Evolutionary conservation across 2,797 vertebrate genomes (phyloP).

Genomic region (Champsocephalus esox): DNA sequence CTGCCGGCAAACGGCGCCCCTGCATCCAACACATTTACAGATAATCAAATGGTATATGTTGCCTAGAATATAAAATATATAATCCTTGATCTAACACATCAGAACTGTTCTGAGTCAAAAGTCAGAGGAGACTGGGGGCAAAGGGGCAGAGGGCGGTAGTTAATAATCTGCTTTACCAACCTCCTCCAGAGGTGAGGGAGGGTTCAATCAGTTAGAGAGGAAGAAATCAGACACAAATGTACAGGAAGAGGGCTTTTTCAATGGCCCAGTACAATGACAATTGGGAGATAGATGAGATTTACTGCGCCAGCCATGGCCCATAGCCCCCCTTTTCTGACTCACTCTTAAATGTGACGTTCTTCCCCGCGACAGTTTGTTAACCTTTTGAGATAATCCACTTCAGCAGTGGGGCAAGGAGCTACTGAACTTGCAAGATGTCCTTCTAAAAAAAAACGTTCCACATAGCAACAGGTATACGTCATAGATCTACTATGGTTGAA

Average conservation of each 20-base stretch:
- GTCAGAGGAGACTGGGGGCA: constrained; percentile 14
- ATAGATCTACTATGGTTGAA: not conserved
- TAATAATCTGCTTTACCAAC: constrained; percentile 44
- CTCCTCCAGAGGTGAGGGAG: constrained; percentile 15
- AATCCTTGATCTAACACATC: not conserved
- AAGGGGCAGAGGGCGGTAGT: not conserved
- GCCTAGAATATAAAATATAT: not conserved
- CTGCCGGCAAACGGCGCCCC: too few species aligned
- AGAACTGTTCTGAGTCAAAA: constrained; percentile 13
- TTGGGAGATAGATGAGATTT: not conserved
- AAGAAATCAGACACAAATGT: not conserved
- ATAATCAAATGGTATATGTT: not conserved
- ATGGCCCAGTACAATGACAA: not conserved
- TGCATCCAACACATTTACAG: not conserved
- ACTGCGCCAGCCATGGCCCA: constrained; percentile 7
- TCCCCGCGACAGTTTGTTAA: constrained; percentile 22
- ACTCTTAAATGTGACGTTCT: constrained; percentile 30
- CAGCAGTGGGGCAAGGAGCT: constrained; percentile 9
- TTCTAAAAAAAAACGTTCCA: not conserved
- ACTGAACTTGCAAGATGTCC: constrained; percentile 15
- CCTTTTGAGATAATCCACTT: constrained; percentile 52
- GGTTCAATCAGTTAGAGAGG: constrained; percentile 1
- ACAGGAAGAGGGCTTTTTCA: not conserved
- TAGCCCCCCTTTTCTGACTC: constrained; percentile 2
- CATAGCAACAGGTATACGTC: not conserved